phyloP scores from a whole-genome alignment of 2,797 vertebrate genomes.

The Acridotheres tristis region DNA sequence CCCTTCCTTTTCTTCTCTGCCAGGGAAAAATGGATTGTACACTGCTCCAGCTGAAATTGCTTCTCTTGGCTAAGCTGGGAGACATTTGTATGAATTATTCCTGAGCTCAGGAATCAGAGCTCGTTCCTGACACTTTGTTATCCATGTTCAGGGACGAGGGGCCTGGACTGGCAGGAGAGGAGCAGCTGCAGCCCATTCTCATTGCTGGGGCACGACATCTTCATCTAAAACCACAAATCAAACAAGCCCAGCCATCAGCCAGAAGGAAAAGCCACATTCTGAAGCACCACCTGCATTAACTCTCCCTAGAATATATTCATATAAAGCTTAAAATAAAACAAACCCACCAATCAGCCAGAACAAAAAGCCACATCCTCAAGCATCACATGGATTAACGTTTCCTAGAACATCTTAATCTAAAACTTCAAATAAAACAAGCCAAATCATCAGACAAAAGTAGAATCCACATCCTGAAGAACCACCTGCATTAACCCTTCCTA shows the following conservation, averaged over 20 bases:
- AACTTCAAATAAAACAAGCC: background rate
- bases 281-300: background rate
- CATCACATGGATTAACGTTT: background rate
- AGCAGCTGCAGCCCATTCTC: background rate
- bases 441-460: accelerated
- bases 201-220: background rate
- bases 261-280: background rate
- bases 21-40: background rate
- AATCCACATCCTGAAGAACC: background rate
- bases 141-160: background rate
- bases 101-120: background rate
- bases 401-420: background rate
- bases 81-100: conserved; percentile 26
- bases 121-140: background rate
- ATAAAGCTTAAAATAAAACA: background rate
- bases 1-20: background rate
- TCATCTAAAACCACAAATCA: background rate
- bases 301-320: background rate
- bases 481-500: background rate
- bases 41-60: conserved; percentile 1
- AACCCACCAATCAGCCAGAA: background rate
- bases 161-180: background rate
- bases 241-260: background rate
- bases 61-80: conserved; percentile 12
- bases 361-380: background rate